Conservation (phyloP, 2,113 vertebrate species). For the Platichthys flesus region DNA sequence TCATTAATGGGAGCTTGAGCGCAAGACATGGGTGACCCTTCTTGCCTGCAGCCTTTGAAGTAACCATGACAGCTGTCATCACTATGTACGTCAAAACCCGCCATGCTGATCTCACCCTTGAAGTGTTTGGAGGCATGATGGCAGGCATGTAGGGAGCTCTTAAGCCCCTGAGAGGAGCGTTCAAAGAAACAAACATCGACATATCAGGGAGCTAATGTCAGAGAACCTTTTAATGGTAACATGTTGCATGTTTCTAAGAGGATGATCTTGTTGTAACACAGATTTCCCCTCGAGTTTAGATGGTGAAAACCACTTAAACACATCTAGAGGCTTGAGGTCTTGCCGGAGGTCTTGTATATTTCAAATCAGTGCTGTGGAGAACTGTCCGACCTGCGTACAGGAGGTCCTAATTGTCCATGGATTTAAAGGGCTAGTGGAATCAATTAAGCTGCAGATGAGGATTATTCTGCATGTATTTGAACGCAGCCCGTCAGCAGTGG, state of each 20-base stretch:
- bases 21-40: slow-evolving; percentile 46
- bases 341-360: background rate
- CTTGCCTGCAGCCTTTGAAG: slow-evolving; percentile 52
- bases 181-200: background rate
- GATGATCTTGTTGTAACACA: background rate
- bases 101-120: slow-evolving; percentile 16
- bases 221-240: background rate
- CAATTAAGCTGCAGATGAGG: slow-evolving; percentile 29
- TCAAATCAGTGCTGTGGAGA: background rate
- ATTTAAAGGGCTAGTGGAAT: slow-evolving; percentile 18
- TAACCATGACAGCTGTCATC: slow-evolving; percentile 75
- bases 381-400: background rate
- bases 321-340: background rate
- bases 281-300: background rate
- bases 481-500: slow-evolving; percentile 34
- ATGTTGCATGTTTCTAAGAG: background rate
- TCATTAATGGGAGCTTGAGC: slow-evolving; percentile 40
- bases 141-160: slow-evolving; percentile 5
- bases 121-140: slow-evolving; percentile 17
- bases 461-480: slow-evolving; percentile 15
- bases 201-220: background rate
- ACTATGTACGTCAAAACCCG: slow-evolving; percentile 67
- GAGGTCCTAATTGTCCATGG: background rate
- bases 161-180: background rate
- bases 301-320: accelerated